These are phyloP conservation scores for Lichenostomus cassidix DNA, from an alignment of 2,113 vertebrate genomes.

Conservation along the genomic window DNA sequence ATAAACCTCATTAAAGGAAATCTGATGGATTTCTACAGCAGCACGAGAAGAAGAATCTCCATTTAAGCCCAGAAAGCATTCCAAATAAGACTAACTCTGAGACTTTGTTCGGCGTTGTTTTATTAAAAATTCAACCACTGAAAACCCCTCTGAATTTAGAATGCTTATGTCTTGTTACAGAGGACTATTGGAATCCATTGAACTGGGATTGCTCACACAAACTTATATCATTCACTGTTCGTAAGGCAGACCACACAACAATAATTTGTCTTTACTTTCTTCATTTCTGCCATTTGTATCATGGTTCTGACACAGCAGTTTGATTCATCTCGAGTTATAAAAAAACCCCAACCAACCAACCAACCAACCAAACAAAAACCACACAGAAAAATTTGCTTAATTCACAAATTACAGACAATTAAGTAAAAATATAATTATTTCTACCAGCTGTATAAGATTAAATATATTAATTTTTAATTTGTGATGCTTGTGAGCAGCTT, in stretches of 20 bases:
- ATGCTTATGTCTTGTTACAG: not conserved
- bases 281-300: not conserved
- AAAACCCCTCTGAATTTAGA: not conserved
- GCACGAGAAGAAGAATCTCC: not conserved
- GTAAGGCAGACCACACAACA: not conserved
- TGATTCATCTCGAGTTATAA: not conserved
- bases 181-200: not conserved
- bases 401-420: slow-evolving; percentile 67
- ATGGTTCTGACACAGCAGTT: slow-evolving; percentile 21
- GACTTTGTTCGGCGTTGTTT: not conserved
- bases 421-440: slow-evolving; percentile 71
- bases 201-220: not conserved
- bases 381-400: slow-evolving; percentile 10
- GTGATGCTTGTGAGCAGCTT: slow-evolving; percentile 66
- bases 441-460: slow-evolving; percentile 73
- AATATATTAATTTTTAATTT: slow-evolving; percentile 74
- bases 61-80: not conserved
- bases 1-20: not conserved
- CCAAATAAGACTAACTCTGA: not conserved
- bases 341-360: not conserved
- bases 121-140: not conserved
- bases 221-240: not conserved
- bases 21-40: fast-evolving
- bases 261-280: not conserved
- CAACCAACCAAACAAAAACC: not conserved